A percentile compares a stretch with the other conserved stretches of the same genome.
Evolutionary conservation across 30 jellyfish, hydroid and myxozoan genomes (phyloP).

Genomic region (Catostylus mosaicus): DNA sequence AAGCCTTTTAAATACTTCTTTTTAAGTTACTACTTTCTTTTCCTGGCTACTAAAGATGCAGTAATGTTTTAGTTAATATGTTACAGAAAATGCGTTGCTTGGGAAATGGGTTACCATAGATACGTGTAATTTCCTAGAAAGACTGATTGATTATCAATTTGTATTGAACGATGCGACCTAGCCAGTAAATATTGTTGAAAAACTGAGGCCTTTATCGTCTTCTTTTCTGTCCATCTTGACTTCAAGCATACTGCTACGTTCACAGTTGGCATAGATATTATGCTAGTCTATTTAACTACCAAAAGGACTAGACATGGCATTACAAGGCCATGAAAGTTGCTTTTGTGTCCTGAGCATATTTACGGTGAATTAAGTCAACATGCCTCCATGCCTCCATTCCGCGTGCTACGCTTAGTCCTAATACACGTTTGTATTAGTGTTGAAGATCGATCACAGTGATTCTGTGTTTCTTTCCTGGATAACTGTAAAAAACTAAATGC

Average conservation of each 20-base stretch:
- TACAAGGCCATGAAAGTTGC: no score
- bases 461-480: no score
- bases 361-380: no score
- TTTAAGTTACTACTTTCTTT: neutral
- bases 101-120: neutral
- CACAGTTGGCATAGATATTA: neutral
- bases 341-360: no score
- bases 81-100: neutral
- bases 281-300: no score
- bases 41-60: conserved; percentile 1
- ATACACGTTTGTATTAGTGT: no score
- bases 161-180: conserved; percentile 19
- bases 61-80: neutral
- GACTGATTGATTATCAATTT: conserved; percentile 17
- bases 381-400: no score
- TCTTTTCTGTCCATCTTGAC: neutral
- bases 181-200: conserved; percentile 5
- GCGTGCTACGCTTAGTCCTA: no score
- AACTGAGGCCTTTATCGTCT: neutral
- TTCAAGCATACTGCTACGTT: neutral
- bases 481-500: no score
- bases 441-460: no score
- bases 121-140: neutral
- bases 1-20: conserved; percentile 4
- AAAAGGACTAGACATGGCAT: no score